These are phyloP conservation scores for Rhimphoctona megacephalus DNA, from an alignment of 2,888 invertebrate species.

Conservation along the genomic window DNA sequence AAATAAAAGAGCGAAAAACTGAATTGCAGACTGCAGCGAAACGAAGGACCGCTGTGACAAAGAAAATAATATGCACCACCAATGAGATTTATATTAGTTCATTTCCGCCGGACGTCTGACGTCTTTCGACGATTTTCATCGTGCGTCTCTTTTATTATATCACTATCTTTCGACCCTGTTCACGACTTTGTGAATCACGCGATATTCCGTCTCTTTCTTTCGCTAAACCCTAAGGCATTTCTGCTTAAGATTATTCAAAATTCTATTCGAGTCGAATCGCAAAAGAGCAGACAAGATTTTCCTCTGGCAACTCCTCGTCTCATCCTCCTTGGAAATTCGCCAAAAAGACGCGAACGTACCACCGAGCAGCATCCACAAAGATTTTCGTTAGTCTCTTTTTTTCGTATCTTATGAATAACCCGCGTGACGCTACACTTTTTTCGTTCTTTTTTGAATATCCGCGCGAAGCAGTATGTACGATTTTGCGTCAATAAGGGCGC, in stretches of 20 bases:
- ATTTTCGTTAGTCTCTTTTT: conserved; percentile 40
- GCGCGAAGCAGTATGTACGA: not conserved
- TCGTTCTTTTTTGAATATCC: conserved; percentile 34
- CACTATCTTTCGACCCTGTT: conserved; percentile 22
- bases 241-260: conserved; percentile 47
- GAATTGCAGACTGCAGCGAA: not conserved
- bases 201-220: not conserved
- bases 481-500: not conserved
- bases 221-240: conserved; percentile 11
- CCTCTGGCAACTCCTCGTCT: conserved; percentile 39
- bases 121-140: conserved; percentile 30
- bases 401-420: conserved; percentile 50
- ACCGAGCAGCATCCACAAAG: conserved; percentile 15
- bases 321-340: conserved; percentile 58
- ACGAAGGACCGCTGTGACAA: not conserved
- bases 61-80: conserved; percentile 2
- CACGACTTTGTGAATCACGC: conserved; percentile 56
- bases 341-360: conserved; percentile 26
- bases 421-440: conserved; percentile 33
- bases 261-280: conserved; percentile 56
- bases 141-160: conserved; percentile 18
- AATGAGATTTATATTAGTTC: conserved; percentile 50
- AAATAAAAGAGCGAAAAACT: not conserved
- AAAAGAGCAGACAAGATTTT: conserved; percentile 46
- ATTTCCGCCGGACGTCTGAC: conserved; percentile 52